Evolutionary conservation across 2,113 vertebrate species (phyloP), one percentile per base, ranked within the genome.

Genomic region (Bungarus multicinctus): DNA sequence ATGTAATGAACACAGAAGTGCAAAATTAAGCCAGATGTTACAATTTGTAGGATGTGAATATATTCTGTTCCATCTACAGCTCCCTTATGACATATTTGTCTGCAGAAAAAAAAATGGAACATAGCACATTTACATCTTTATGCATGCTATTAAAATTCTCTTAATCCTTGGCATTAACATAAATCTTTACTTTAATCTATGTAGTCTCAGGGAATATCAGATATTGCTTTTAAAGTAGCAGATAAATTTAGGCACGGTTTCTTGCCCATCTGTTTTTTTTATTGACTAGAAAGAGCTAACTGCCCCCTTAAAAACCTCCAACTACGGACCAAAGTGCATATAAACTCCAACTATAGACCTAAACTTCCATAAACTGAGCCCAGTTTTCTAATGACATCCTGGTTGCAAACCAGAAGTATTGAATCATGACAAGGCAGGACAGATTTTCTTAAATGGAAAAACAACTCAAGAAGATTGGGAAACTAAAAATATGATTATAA

Each of bases 141-240:
- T 97, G 95, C 94, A 57, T 64, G 93, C 93, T 95, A 95, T 95
- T 96, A 97, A 96, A 93, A 95, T 97, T 97, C 95, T 95, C 96
- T 96, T 96, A 97, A 97, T 97, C 96, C 95, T 96, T 95, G 93
- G 94, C 94, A 97, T 96, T 97, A 96, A 96, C 96, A 96, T 97
- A 97, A 96, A 96, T 97, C 93, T 96, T 94, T 92, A 54, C 94
- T 96, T 96, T 95, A 96, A 96, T 97, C 95, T 96, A 95, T 92
- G 87, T 55, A 94, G 96, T 96, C 95, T 96, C 93, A 53, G 92
- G 92, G 90, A 97, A 95, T 95, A 95, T 95, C 52, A 95, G 94
- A 95, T 90, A 90, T 89, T 94, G 95, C 86, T 89, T 95, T 95
- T 94, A 93, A 27, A 96, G 89, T 27, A 94, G 94, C 92, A 95